phyloP scores from a whole-genome alignment of 2,113 vertebrate genomes.

The Pterophyllum scalare region DNA sequence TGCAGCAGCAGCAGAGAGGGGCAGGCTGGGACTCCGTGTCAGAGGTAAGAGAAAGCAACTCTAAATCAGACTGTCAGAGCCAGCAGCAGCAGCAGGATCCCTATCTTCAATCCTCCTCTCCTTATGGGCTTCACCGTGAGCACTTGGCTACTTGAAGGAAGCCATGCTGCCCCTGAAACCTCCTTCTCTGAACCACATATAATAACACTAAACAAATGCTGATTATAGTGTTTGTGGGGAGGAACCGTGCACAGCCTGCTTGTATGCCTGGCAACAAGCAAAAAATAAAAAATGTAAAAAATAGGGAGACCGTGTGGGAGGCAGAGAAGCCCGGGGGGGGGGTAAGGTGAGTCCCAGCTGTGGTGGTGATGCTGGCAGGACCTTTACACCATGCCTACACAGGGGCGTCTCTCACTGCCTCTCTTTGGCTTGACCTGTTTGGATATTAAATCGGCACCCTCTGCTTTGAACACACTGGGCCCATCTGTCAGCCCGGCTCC shows the following conservation, averaged over 20 bases:
- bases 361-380: slow-evolving; percentile 60
- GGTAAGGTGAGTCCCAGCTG: slow-evolving; percentile 67
- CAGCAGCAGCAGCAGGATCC: slow-evolving; percentile 50
- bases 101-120: slow-evolving; percentile 39
- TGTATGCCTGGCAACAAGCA: slow-evolving; percentile 53
- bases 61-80: slow-evolving; percentile 71
- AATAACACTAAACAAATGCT: slow-evolving; percentile 64
- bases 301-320: slow-evolving; percentile 34
- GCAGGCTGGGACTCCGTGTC: slow-evolving; percentile 62
- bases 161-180: slow-evolving; percentile 37
- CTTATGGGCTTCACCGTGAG: slow-evolving; percentile 37
- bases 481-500: slow-evolving; percentile 74
- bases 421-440: slow-evolving; percentile 69
- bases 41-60: slow-evolving; percentile 69
- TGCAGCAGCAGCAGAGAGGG: slow-evolving; percentile 45
- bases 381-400: slow-evolving; percentile 60
- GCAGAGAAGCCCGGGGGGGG: neutral
- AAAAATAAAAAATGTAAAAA: neutral
- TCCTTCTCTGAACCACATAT: slow-evolving; percentile 34
- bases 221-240: slow-evolving; percentile 60
- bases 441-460: slow-evolving; percentile 72
- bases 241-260: slow-evolving; percentile 28
- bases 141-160: slow-evolving; percentile 44
- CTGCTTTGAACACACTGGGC: slow-evolving; percentile 74
- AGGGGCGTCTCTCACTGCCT: slow-evolving; percentile 51